Percentiles rank a stretch among this genome's conserved stretches.
phyloP scores from a whole-genome alignment of 2,888 invertebrate genomes.

The Trachelus tabidus region DNA sequence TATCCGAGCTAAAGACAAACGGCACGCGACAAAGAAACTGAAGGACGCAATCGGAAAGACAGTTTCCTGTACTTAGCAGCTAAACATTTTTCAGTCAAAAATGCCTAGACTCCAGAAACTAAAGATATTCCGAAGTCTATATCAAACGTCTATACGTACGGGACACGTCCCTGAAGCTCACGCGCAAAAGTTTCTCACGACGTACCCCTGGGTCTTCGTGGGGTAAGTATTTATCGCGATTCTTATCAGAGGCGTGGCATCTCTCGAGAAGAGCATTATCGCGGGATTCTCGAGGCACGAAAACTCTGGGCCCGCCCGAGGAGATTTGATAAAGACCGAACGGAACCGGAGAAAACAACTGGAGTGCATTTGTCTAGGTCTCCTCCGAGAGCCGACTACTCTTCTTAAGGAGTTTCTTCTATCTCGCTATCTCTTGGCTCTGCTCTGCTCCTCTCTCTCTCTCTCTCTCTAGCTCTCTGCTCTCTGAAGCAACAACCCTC shows the following conservation, averaged over 20 bases:
- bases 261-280: slow-evolving; percentile 39
- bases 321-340: slow-evolving; percentile 57
- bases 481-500: background rate
- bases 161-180: too few relatives aligned
- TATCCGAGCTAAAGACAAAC: too few relatives aligned
- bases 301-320: slow-evolving; percentile 38
- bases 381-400: slow-evolving; percentile 57
- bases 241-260: slow-evolving; percentile 26
- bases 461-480: background rate
- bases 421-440: slow-evolving; percentile 51
- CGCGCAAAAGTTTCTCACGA: too few relatives aligned
- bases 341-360: slow-evolving; percentile 55
- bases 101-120: too few relatives aligned
- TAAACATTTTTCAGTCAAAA: too few relatives aligned
- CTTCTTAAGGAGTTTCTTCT: slow-evolving; percentile 56
- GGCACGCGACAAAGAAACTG: too few relatives aligned
- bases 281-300: slow-evolving; percentile 41
- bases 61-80: too few relatives aligned
- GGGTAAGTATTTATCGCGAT: slow-evolving; percentile 52
- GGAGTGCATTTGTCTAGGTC: slow-evolving; percentile 62
- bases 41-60: too few relatives aligned
- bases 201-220: too few relatives aligned
- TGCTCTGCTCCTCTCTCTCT: slow-evolving; percentile 2
- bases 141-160: too few relatives aligned
- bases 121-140: too few relatives aligned